Conservation (phyloP, 2,113 vertebrate species). For the Malurus alboscapulatus region DNA sequence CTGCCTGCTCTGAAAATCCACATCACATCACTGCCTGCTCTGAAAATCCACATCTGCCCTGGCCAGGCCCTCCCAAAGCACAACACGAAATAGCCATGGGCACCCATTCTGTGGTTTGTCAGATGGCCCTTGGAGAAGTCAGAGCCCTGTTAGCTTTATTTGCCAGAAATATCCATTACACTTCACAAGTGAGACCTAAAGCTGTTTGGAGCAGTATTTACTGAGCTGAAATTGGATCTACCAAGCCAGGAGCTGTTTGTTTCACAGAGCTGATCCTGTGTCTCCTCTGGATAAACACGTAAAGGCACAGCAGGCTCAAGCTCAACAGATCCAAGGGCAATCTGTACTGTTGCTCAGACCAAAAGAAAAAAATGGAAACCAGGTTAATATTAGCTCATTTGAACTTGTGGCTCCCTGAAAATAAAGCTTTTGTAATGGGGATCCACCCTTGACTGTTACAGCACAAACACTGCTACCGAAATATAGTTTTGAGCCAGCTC, state of each 20-base stretch:
- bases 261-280: neutral
- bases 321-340: neutral
- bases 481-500: neutral
- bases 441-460: neutral
- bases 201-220: neutral
- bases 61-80: neutral
- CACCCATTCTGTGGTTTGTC: neutral
- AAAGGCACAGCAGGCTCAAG: neutral
- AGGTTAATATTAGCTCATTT: neutral
- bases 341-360: accelerated
- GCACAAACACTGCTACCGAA: neutral
- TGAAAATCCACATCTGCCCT: neutral
- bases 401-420: neutral
- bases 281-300: neutral
- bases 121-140: accelerated
- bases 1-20: too few species aligned
- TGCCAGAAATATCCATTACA: neutral
- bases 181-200: neutral
- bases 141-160: neutral
- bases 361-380: neutral
- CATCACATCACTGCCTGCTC: neutral
- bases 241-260: neutral
- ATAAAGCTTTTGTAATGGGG: neutral
- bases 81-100: accelerated
- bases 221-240: neutral